These are phyloP conservation scores for Laothoe populi DNA, from an alignment of 2,888 invertebrate species.

Conservation along the genomic window DNA sequence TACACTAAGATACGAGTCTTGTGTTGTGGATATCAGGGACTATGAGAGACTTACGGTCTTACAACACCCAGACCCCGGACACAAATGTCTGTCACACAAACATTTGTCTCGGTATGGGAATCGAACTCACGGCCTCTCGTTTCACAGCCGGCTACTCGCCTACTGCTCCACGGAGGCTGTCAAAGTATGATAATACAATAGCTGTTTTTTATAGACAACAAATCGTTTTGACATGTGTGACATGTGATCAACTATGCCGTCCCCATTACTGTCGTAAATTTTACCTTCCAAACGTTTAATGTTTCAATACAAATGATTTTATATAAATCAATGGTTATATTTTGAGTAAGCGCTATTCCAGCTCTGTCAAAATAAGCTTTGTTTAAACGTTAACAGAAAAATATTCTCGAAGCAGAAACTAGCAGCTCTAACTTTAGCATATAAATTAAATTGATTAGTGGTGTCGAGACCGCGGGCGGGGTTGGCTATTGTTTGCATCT, in stretches of 20 bases:
- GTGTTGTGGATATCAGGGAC: no score
- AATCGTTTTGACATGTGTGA: neutral
- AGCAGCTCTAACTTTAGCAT: neutral
- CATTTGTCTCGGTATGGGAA: no score
- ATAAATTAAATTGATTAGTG: conserved; percentile 32
- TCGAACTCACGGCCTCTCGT: no score
- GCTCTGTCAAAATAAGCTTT: conserved; percentile 15
- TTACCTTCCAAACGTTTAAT: neutral
- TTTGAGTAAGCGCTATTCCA: neutral
- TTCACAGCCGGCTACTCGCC: no score
- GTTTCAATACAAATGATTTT: conserved; percentile 22
- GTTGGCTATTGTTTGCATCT: conserved; percentile 66
- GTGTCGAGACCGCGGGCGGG: conserved; percentile 44
- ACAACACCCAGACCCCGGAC: no score
- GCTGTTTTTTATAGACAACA: neutral
- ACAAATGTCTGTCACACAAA: no score
- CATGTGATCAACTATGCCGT: neutral
- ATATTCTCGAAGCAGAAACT: conserved; percentile 5
- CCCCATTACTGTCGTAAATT: neutral
- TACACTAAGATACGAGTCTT: no score
- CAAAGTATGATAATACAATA: no score
- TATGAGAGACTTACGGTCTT: no score
- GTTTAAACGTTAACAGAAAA: conserved; percentile 13
- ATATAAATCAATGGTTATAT: conserved; percentile 22
- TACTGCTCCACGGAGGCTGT: no score